These are phyloP conservation scores for Notarius lentiginosus DNA, from an alignment of 2,113 vertebrate genomes.

Conservation along the genomic window DNA sequence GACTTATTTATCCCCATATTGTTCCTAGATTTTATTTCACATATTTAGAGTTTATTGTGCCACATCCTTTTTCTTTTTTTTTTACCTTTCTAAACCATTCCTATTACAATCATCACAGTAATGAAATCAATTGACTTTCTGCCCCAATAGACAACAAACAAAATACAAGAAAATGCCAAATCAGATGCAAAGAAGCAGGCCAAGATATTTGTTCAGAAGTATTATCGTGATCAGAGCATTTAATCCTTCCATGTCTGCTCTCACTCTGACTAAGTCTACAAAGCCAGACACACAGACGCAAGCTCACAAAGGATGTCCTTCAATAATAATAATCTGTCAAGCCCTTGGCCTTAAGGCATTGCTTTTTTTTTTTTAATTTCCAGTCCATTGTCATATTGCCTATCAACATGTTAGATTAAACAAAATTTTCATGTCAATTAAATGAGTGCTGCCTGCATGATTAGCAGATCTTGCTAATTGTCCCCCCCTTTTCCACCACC, in stretches of 20 bases:
- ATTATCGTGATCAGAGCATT: conserved; percentile 64
- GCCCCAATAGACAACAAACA: conserved; percentile 24
- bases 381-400: conserved; percentile 63
- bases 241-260: conserved; percentile 63
- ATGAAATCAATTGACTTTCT: conserved; percentile 43
- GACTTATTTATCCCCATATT: conserved; percentile 26
- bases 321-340: conserved; percentile 59
- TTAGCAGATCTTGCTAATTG: conserved; percentile 77
- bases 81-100: conserved; percentile 51
- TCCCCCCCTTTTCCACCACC: conserved; percentile 59
- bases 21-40: conserved; percentile 29
- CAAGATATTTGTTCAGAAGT: conserved; percentile 59
- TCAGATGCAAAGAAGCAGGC: conserved; percentile 32
- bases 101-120: conserved; percentile 56
- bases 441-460: conserved; percentile 74
- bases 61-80: neutral
- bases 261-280: conserved; percentile 51
- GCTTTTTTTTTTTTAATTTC: conserved; percentile 50
- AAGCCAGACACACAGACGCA: conserved; percentile 30
- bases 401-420: conserved; percentile 74
- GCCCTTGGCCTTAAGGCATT: conserved; percentile 55
- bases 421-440: conserved; percentile 77
- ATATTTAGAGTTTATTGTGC: conserved; percentile 42
- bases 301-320: conserved; percentile 64
- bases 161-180: conserved; percentile 40